Evolutionary conservation across 1,140 invertebrate genomes (phyloP), one percentile per base, ranked within the genome.

Genomic region (Drosophila tani): DNA sequence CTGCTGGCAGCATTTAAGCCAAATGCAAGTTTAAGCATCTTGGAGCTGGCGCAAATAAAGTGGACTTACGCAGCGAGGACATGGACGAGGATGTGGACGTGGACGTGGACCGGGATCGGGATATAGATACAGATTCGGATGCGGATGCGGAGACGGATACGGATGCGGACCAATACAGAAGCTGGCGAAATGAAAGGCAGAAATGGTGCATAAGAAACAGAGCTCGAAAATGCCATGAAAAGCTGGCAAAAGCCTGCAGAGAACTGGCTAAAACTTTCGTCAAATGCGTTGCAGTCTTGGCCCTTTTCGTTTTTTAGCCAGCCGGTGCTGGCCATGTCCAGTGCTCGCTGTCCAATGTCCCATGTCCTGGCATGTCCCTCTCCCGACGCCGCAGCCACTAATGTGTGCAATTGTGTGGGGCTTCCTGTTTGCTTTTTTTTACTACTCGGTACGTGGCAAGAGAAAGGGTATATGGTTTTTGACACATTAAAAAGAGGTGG

Each of bases 21-120:
- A 90, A 90, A 90, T 86, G 87, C 87, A 83, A 81, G 77, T 86
- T 86, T 83, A 91, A 91, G 87, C 81, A 73, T 83, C 83, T 88
- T 87, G 71, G 65, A 85, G 74, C 67, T 67, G 69, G 76, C 81
- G 69, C 68, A 87, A 78, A 87, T 87, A 87, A 87, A 87, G 83
- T 87, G 83, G 76, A 86, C 82, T 86, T 86, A 85, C 82, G 68
- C 66, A 76, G 77, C 67, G 53, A 56, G 55, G 40, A 84, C 43
- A 80, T 27, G 79, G 21, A 58, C 47, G 41, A 11, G 45, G 40
- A 49, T 60, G 35, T 24, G 38, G 35, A 58, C 47, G 41, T 14
- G 45, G 40, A 49, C 64, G 35, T 40, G 53, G 35, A 65, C 49
- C 43, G 14, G 50, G 45, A 50, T 58, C 49, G 21, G 55, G 49